phyloP scores from a whole-genome alignment of 2,888 invertebrate genomes.

The Beris morrisii region DNA sequence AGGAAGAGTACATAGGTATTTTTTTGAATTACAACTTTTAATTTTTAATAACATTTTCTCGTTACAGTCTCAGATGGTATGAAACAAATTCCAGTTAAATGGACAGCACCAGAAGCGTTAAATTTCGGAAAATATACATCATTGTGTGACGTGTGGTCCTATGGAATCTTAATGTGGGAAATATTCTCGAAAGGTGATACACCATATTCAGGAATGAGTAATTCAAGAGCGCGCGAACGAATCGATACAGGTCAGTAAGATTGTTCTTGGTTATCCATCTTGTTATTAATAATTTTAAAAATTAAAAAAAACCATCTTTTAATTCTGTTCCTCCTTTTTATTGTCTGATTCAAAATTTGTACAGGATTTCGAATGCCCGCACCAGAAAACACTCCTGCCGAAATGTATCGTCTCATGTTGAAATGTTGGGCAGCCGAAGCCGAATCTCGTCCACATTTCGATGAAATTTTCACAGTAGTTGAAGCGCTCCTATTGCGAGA shows the following conservation, averaged over 20 bases:
- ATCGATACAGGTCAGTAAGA: conserved; percentile 77
- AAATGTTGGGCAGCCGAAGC: conserved; percentile 94
- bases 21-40: neutral
- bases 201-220: conserved; percentile 92
- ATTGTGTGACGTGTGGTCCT: conserved; percentile 96
- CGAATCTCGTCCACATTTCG: conserved; percentile 88
- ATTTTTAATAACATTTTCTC: neutral
- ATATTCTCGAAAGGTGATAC: conserved; percentile 92
- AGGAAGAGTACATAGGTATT: conserved; percentile 83
- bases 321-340: no score
- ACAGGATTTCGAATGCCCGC: conserved; percentile 92
- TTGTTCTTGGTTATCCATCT: no score
- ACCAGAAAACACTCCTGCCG: conserved; percentile 83
- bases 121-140: conserved; percentile 97
- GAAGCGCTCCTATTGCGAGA: conserved; percentile 62
- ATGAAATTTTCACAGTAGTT: conserved; percentile 79
- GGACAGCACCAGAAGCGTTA: conserved; percentile 96
- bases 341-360: conserved; percentile 30
- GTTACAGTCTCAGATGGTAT: conserved; percentile 85
- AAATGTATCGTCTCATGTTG: conserved; percentile 88
- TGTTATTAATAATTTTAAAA: no score
- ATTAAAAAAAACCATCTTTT: no score
- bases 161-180: conserved; percentile 95
- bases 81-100: conserved; percentile 98
- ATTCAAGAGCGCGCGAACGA: conserved; percentile 90